Conservation (phyloP, 1,140 invertebrate species). For the Periplaneta americana region DNA sequence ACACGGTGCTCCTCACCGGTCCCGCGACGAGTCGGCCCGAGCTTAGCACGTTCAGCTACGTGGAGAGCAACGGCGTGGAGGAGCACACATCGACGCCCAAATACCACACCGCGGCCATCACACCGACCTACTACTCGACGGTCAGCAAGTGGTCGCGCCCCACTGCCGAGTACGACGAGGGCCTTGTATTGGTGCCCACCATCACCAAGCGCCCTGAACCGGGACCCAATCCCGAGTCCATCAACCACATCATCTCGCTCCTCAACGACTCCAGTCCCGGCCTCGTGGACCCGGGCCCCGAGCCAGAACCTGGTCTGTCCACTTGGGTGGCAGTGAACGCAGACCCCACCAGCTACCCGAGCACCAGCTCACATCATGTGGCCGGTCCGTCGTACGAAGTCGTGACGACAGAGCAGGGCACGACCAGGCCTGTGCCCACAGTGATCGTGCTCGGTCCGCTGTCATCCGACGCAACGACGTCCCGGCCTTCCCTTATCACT, state of each 20-base stretch:
- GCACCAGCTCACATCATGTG: not conserved
- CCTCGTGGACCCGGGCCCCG: conserved; percentile 14
- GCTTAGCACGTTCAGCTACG: conserved; percentile 17
- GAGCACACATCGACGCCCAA: not conserved
- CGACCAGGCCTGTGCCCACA: conserved; percentile 56
- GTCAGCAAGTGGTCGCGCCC: not conserved
- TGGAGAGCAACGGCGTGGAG: conserved; percentile 5
- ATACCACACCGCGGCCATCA: not conserved
- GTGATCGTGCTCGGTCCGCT: conserved; percentile 61
- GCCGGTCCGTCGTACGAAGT: not conserved
- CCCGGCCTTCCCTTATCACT: conserved; percentile 24
- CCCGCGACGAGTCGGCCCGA: not conserved
- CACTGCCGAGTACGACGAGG: not conserved
- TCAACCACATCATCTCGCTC: conserved; percentile 15
- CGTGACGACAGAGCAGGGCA: not conserved
- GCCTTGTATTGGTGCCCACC: not conserved
- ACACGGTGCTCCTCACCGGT: conserved; percentile 48
- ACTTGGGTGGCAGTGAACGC: conserved; percentile 44
- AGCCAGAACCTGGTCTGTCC: conserved; percentile 29
- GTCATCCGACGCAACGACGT: conserved; percentile 46
- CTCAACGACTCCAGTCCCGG: conserved; percentile 1
- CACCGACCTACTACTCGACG: conserved; percentile 3
- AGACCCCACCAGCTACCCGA: conserved; percentile 26
- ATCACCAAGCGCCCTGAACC: not conserved
- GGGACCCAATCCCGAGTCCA: conserved; percentile 6